A percentile compares a stretch with the other conserved stretches of the same genome.
Conservation (phyloP, 2,888 invertebrate genomes). For the Dicyrtomina minuta region DNA sequence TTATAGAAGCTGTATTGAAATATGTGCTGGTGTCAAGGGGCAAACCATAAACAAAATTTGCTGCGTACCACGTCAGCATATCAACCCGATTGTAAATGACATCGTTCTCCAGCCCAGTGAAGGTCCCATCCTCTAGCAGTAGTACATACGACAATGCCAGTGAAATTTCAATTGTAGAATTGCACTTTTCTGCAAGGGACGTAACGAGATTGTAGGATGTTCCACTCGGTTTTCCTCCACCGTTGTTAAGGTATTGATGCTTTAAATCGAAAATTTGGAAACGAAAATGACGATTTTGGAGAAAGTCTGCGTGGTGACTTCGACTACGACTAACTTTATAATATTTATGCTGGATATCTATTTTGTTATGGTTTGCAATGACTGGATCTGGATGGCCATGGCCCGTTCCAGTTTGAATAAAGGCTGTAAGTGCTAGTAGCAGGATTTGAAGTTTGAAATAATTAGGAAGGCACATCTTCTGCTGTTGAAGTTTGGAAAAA, state of each 20-base stretch:
- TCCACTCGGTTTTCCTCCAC: not conserved
- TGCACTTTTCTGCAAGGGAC: not conserved
- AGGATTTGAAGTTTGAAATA: no score
- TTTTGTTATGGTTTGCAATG: no score
- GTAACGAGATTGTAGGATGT: not conserved
- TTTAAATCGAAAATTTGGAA: not conserved
- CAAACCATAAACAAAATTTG: not conserved
- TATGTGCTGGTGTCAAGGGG: not conserved
- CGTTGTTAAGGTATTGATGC: not conserved
- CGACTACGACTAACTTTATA: no score
- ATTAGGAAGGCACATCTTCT: no score
- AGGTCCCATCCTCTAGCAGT: not conserved
- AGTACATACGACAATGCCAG: not conserved
- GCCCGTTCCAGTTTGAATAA: no score
- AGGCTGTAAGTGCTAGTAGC: no score
- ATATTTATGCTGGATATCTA: no score
- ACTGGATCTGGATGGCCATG: no score
- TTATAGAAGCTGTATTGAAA: not conserved
- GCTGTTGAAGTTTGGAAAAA: no score
- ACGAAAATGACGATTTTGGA: slow-evolving; percentile 9
- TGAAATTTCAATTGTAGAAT: not conserved
- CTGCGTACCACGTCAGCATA: not conserved
- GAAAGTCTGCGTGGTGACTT: not conserved
- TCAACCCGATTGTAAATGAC: not conserved
- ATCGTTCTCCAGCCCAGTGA: not conserved